Evolutionary conservation across 2,113 vertebrate genomes (phyloP), one percentile per base, ranked within the genome.

Genomic region (Cariama cristata): DNA sequence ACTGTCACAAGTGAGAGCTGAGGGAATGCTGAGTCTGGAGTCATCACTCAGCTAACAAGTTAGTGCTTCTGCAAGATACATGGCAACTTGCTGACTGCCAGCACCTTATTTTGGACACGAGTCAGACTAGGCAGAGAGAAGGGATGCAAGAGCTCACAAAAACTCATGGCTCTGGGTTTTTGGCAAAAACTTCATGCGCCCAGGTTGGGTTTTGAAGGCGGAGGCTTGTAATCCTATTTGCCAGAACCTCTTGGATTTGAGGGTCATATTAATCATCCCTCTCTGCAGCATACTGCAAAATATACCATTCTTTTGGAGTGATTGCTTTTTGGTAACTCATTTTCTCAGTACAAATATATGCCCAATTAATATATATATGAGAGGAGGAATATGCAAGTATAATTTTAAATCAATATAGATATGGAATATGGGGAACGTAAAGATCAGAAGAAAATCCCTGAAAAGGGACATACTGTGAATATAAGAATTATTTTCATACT

Each of bases 11-110:
- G 91, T 95, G 88, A 96, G 92, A 97, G 84, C 92, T 95, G 97
- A 97, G 79, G 94, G 88, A 98, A 95, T 42, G 90, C 86, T 96
- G 96, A 96, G 93, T 90, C 89, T 79, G 77, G 67, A 96, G 55
- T 97, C 97, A 95, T 93, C 94, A 94, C 97, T 97, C 97, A 96
- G 79, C 84, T 49, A 66, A 93, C 95, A 96, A 79, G 91, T 91
- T 59, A 63, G 62, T 83, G 93, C 50, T 91, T 72, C 89, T 95
- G 94, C 86, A 63, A 94, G 62, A 90, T 76, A 96, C 66, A 52
- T 0, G 3, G 69, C 73, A 87, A 76, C 91, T 92, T 86, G 95
- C 87, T 95, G 90, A 66, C 94, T 95, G 84, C 94, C 69, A 84
- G 84, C 86, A 94, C 94, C 96, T 91, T 95, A 77, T 73, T 95